Percentiles rank a stretch among this genome's conserved stretches.
Evolutionary conservation across 2,888 invertebrate genomes (phyloP).

Genomic region (Tupiocoris notatus): DNA sequence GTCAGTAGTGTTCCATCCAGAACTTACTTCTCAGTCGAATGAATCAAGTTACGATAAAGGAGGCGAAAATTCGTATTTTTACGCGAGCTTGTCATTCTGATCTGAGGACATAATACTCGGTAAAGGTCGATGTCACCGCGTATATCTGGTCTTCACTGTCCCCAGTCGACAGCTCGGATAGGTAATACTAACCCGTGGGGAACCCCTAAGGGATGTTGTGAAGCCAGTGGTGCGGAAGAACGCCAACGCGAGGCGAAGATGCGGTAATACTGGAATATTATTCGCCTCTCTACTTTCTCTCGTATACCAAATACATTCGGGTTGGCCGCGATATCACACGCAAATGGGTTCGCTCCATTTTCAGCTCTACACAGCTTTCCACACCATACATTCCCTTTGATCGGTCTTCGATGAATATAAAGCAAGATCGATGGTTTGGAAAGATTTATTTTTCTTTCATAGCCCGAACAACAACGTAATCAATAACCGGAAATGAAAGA

Average conservation of each 20-base stretch:
- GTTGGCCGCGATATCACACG: too few species aligned
- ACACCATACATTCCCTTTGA: not conserved
- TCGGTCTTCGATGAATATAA: not conserved
- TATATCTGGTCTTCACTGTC: too few species aligned
- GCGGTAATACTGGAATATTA: not conserved
- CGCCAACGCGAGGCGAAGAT: not conserved
- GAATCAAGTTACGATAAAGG: too few species aligned
- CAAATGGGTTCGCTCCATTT: not conserved
- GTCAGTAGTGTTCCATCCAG: too few species aligned
- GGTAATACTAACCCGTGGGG: not conserved
- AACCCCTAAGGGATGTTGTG: not conserved
- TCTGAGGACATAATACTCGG: too few species aligned
- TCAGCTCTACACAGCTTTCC: not conserved
- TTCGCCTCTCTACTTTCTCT: not conserved
- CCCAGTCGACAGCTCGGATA: too few species aligned
- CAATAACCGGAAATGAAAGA: not conserved
- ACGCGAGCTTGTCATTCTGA: too few species aligned
- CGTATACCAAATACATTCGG: not conserved
- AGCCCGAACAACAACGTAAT: not conserved
- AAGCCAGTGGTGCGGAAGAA: not conserved
- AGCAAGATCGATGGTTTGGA: not conserved
- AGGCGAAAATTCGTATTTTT: too few species aligned
- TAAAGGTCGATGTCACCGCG: too few species aligned
- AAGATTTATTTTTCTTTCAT: not conserved
- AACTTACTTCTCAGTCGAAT: too few species aligned